Evolutionary conservation across 2,888 invertebrate genomes (phyloP).

Genomic region (Acronicta psi): DNA sequence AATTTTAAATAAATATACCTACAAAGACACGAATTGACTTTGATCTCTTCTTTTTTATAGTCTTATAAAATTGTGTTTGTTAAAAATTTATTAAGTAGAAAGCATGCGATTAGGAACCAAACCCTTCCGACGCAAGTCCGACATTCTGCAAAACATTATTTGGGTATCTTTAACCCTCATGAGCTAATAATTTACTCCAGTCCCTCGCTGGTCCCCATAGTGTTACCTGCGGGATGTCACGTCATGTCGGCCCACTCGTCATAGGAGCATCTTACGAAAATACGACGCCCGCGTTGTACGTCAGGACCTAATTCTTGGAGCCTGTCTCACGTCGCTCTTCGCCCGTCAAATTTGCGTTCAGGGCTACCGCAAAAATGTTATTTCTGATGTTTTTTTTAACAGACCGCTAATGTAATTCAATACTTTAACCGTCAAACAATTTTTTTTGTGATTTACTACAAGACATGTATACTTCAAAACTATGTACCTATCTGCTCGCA

Average conservation of each 20-base stretch:
- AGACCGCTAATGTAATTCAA: too few relatives aligned
- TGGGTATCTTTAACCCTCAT: conserved; percentile 26
- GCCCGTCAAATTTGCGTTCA: conserved; percentile 78
- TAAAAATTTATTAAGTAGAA: too few relatives aligned
- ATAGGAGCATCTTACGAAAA: conserved; percentile 76
- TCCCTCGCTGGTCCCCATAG: conserved; percentile 22
- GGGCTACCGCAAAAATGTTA: conserved; percentile 65
- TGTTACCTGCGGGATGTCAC: conserved; percentile 60
- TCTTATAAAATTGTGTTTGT: too few relatives aligned
- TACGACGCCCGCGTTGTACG: conserved; percentile 64
- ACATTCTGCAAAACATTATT: conserved; percentile 9
- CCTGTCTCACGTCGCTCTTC: conserved; percentile 73
- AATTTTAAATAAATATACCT: too few relatives aligned
- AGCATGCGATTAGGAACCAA: neutral
- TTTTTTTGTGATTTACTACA: too few relatives aligned
- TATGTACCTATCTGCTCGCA: too few relatives aligned
- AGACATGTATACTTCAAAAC: too few relatives aligned
- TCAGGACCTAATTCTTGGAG: conserved; percentile 78
- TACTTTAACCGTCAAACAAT: too few relatives aligned
- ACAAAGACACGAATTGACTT: too few relatives aligned
- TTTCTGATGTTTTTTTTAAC: neutral
- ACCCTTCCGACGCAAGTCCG: neutral
- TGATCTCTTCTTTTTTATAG: too few relatives aligned
- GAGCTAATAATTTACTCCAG: conserved; percentile 47
- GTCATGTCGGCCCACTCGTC: conserved; percentile 71